These are phyloP conservation scores for Conus ventricosus DNA, from an alignment of 1,140 invertebrate genomes.

Conservation along the genomic window DNA sequence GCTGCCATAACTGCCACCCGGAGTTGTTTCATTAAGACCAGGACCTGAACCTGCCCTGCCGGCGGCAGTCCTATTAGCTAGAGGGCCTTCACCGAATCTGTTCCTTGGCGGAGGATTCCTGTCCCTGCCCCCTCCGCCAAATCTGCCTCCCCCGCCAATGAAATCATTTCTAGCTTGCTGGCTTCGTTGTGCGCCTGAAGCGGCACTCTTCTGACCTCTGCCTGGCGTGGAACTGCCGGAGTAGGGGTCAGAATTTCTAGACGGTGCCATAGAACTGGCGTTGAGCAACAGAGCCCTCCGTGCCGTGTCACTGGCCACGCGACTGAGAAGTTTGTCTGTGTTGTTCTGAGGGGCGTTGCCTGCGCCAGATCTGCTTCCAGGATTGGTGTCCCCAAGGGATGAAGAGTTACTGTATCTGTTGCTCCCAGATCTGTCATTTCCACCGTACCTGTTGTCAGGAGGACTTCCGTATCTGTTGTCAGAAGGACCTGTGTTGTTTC, in stretches of 20 bases:
- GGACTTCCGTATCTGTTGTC: neutral
- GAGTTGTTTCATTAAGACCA: neutral
- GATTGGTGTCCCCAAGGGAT: neutral
- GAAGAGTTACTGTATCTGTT: neutral
- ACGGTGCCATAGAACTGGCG: neutral
- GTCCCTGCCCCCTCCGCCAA: neutral
- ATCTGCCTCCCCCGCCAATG: neutral
- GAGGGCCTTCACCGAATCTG: neutral
- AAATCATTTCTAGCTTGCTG: neutral
- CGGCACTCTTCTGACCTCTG: neutral
- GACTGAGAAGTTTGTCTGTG: neutral
- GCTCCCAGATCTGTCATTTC: neutral
- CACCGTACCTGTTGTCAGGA: neutral
- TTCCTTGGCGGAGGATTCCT: neutral
- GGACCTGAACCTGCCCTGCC: neutral
- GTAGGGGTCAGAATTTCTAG: neutral
- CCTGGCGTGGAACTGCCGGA: neutral
- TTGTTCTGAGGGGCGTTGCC: neutral
- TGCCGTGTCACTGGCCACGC: neutral
- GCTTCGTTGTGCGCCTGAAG: neutral
- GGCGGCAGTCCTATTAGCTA: neutral
- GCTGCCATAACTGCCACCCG: neutral
- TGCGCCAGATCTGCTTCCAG: neutral
- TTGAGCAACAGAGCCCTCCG: neutral
- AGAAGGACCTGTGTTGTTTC: neutral